Percentiles rank a stretch among this genome's conserved stretches.
Conservation (phyloP, 2,888 invertebrate genomes). For the Argyresthia goedartella region DNA sequence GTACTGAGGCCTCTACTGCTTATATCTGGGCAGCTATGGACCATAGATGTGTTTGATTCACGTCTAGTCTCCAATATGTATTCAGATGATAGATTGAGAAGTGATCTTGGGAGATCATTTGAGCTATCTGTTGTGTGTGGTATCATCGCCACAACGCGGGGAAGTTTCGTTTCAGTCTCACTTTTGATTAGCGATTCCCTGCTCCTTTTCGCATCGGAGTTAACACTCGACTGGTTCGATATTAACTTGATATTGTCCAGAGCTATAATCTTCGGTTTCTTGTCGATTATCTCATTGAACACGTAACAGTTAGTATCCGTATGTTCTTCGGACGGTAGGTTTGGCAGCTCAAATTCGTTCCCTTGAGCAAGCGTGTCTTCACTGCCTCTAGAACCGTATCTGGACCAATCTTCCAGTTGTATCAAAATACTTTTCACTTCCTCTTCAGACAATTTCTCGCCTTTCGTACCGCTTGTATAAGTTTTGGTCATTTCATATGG, state of each 20-base stretch:
- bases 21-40: conserved; percentile 44
- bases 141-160: conserved; percentile 24
- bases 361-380: conserved; percentile 59
- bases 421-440: conserved; percentile 61
- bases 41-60: conserved; percentile 16
- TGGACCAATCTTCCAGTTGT: conserved; percentile 62
- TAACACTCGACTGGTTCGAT: conserved; percentile 36
- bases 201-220: conserved; percentile 27
- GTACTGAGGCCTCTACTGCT: conserved; percentile 16
- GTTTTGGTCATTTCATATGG: conserved; percentile 47
- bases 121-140: conserved; percentile 12
- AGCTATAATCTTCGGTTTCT: conserved; percentile 60
- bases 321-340: conserved; percentile 51
- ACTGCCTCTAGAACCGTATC: conserved; percentile 57
- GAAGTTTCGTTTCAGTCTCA: conserved; percentile 28
- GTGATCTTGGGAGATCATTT: conserved; percentile 13
- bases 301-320: conserved; percentile 40
- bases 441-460: conserved; percentile 45
- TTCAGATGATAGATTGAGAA: conserved; percentile 14
- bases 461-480: conserved; percentile 37
- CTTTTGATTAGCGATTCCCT: conserved; percentile 31
- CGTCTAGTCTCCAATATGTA: conserved; percentile 13
- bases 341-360: conserved; percentile 57
- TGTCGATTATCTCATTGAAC: conserved; percentile 63
- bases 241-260: conserved; percentile 50